phyloP scores from a whole-genome alignment of 2,797 vertebrate genomes.

The Rhabdomys pumilio region DNA sequence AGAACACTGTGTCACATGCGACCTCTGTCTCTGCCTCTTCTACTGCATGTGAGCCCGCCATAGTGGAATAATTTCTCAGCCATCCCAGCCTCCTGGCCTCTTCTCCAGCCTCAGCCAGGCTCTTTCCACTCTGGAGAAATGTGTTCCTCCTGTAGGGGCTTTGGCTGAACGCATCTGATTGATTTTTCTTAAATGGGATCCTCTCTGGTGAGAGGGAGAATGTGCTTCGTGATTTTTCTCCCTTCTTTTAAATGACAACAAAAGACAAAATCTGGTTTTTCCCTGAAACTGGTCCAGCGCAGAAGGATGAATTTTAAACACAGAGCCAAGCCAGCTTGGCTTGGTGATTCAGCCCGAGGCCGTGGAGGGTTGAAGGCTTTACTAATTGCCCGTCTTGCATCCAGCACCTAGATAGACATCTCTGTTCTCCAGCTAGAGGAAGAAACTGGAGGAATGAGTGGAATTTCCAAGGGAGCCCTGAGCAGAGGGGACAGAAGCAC shows the following conservation, averaged over 20 bases:
- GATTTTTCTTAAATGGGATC: not conserved
- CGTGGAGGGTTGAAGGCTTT: not conserved
- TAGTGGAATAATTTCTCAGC: not conserved
- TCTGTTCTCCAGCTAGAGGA: not conserved
- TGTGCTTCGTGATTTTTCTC: not conserved
- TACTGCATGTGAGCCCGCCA: not conserved
- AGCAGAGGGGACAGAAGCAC: not conserved
- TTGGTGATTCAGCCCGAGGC: not conserved
- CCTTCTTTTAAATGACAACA: constrained; percentile 46
- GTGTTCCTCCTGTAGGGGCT: not conserved
- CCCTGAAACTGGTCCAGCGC: not conserved
- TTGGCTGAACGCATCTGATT: constrained; percentile 33
- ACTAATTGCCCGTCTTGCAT: not conserved
- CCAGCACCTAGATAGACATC: not conserved
- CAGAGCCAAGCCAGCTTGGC: not conserved
- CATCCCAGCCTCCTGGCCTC: accelerated
- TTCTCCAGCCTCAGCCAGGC: not conserved
- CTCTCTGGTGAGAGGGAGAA: not conserved
- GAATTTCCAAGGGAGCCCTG: not conserved
- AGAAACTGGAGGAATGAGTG: not conserved
- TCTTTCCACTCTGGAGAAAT: constrained; percentile 2
- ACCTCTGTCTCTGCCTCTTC: not conserved
- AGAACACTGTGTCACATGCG: not conserved
- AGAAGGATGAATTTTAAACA: not conserved
- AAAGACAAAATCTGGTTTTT: constrained; percentile 65